Evolutionary conservation across 2,797 vertebrate genomes (phyloP), one percentile per base, ranked within the genome.

Genomic region (Syncerus caffer): DNA sequence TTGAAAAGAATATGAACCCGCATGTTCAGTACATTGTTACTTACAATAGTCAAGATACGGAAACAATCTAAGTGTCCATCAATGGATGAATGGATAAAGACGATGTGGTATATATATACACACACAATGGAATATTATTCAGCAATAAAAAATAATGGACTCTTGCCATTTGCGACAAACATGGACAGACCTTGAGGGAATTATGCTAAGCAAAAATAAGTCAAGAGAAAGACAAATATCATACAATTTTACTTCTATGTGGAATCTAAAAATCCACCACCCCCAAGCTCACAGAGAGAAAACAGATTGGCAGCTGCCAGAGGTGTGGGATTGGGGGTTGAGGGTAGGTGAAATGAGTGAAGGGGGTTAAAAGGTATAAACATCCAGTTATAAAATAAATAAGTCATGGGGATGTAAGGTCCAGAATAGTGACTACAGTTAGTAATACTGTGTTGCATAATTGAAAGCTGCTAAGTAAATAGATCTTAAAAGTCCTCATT

Each of bases 21-120:
- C 10, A 27, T 51, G 62, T 76, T 84, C 53, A 42, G 27, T 76
- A 34, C 45, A 25, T 62, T 1, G 1, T 60, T 84, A 60, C 57
- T 19, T n/a, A 51, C 34, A 42, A 42, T 4, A n/a, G n/a, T 14
- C 86, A 89, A 93, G 79, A 83, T 67, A 55, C 25, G 34, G 34
- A 67, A 45, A 64, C 31, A 62, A 51, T 50, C 47, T 19, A 80
- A 80, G 47, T n/a, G 47, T 80, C 29, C 78, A n/a, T 11, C 47
- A 80, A 80, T 51, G 29, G 78, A 50, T 79, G 76, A 78, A 47
- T 17, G 76, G 45, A 79, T 50, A 79, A 79, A 50, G 45, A 79
- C 0, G 5, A 79, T 19, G 29, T 31, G 76, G 76, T 50, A 1
- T 71, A 11, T 38, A 11, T 19, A 38, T 1, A 38, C 0, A 34